Conservation (phyloP, 2,113 vertebrate genomes). For the Phalacrocorax brasilianus region DNA sequence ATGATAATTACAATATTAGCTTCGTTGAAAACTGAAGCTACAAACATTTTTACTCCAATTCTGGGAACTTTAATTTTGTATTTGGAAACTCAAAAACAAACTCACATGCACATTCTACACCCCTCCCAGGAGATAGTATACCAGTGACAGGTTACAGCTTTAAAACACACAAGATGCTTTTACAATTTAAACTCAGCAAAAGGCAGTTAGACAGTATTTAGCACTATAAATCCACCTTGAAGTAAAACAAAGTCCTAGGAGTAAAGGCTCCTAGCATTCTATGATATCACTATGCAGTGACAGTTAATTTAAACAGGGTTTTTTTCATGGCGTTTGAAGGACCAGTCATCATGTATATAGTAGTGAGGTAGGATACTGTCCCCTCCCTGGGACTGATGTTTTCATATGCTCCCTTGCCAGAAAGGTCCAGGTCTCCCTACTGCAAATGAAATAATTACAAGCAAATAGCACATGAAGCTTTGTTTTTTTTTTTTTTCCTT, state of each 20-base stretch:
- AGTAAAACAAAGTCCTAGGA: slow-evolving; percentile 48
- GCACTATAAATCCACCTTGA: slow-evolving; percentile 47
- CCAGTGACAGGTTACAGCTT: slow-evolving; percentile 67
- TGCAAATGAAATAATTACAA: slow-evolving; percentile 58
- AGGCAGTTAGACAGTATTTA: slow-evolving; percentile 69
- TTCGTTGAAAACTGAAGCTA: slow-evolving; percentile 59
- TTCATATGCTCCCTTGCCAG: slow-evolving; percentile 84
- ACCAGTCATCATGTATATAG: slow-evolving; percentile 78
- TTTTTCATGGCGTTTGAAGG: slow-evolving; percentile 73
- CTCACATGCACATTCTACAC: background rate
- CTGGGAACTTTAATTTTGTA: background rate
- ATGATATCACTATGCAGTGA: background rate
- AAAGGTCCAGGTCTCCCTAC: slow-evolving; percentile 69
- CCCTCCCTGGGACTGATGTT: slow-evolving; percentile 80
- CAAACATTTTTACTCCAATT: slow-evolving; percentile 5
- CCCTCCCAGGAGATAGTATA: slow-evolving; percentile 65
- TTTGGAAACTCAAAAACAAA: background rate
- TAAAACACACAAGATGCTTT: slow-evolving; percentile 43
- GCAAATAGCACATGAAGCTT: slow-evolving; percentile 23
- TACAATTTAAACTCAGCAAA: slow-evolving; percentile 64
- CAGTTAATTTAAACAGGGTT: slow-evolving; percentile 4
- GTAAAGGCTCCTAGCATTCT: slow-evolving; percentile 8
- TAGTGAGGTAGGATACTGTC: slow-evolving; percentile 89
- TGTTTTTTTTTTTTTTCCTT: background rate
- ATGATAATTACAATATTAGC: slow-evolving; percentile 32